Conservation (phyloP, 2,797 vertebrate species). For the Acanthiza pusilla region DNA sequence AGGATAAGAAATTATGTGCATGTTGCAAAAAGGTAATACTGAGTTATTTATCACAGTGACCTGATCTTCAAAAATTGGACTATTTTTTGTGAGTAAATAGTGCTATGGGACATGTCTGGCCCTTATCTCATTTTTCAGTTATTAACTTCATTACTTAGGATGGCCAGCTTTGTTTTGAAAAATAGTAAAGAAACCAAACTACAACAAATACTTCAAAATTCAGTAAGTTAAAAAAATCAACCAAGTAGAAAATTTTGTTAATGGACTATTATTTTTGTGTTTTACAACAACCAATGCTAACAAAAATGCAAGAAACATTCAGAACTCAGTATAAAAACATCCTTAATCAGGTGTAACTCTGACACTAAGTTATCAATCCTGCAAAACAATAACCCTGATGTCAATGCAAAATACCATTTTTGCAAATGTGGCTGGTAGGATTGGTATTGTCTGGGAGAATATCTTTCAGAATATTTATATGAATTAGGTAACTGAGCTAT, state of each 20-base stretch:
- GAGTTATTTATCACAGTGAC: conserved; percentile 20
- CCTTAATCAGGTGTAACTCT: not conserved
- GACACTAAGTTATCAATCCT: not conserved
- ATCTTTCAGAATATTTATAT: not conserved
- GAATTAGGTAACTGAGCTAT: not conserved
- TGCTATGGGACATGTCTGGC: not conserved
- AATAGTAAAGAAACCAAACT: not conserved
- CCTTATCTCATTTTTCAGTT: not conserved
- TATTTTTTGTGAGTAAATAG: not conserved
- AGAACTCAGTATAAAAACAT: not conserved
- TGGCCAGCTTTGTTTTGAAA: not conserved
- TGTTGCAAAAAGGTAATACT: not conserved
- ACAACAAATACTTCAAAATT: not conserved
- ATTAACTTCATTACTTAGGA: not conserved
- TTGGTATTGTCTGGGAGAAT: not conserved
- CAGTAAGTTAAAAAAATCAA: not conserved
- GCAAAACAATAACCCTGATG: not conserved
- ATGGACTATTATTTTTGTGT: not conserved
- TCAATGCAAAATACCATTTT: not conserved
- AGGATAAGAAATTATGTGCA: conserved; percentile 18
- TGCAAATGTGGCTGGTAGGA: not conserved
- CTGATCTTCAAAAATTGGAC: not conserved
- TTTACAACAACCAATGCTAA: not conserved
- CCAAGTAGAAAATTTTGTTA: not conserved
- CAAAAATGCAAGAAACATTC: not conserved